phyloP scores from a whole-genome alignment of 2,797 vertebrate species.

The Melanotaenia pygmaea region DNA sequence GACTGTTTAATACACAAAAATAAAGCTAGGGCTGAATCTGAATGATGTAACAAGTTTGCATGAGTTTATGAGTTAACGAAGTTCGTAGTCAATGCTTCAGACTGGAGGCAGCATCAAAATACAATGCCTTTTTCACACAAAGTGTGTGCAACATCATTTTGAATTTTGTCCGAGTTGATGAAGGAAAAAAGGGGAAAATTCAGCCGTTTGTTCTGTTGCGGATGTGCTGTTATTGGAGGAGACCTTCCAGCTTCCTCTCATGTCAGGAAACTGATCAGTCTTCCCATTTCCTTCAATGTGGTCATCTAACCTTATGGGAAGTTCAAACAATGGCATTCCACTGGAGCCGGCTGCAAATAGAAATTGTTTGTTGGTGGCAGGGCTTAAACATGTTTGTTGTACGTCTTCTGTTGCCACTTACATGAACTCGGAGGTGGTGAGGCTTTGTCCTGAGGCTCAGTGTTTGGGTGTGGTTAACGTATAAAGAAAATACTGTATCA shows the following conservation, averaged over 20 bases:
- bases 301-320: constrained; percentile 64
- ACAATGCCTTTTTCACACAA: background rate
- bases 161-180: background rate
- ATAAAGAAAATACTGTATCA: background rate
- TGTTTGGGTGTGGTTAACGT: constrained; percentile 19
- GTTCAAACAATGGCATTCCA: constrained; percentile 76
- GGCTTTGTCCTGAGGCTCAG: background rate
- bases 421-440: constrained; percentile 18
- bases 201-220: constrained; percentile 55
- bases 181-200: background rate
- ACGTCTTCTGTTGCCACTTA: constrained; percentile 19
- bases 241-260: constrained; percentile 63
- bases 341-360: constrained; percentile 59
- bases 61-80: background rate
- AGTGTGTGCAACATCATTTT: background rate
- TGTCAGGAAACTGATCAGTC: constrained; percentile 74
- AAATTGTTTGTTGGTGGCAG: constrained; percentile 61
- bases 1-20: background rate
- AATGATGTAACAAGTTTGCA: too few species aligned
- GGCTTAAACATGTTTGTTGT: constrained; percentile 35
- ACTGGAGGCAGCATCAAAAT: background rate
- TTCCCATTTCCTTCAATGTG: constrained; percentile 59
- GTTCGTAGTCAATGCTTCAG: background rate
- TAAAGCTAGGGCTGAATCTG: too few species aligned
- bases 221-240: constrained; percentile 33